These are phyloP conservation scores for Varanus salvator DNA, from an alignment of 2,113 vertebrate genomes.

Conservation along the genomic window DNA sequence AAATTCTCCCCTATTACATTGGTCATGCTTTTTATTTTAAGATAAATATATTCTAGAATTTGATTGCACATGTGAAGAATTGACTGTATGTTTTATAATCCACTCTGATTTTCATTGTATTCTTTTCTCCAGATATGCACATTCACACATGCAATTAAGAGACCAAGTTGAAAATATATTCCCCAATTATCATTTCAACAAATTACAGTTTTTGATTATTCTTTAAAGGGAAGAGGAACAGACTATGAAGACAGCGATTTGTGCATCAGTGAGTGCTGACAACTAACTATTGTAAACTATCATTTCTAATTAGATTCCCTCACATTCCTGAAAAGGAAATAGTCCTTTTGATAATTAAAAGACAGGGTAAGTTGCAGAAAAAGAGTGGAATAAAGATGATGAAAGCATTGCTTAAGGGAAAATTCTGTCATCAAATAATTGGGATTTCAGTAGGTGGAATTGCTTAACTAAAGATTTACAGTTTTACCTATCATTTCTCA, in stretches of 20 bases:
- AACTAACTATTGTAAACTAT: not conserved
- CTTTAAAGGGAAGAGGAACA: slow-evolving; percentile 21
- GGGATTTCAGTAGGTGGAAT: slow-evolving; percentile 30
- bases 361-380: slow-evolving; percentile 10
- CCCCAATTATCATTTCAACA: slow-evolving; percentile 40
- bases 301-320: slow-evolving; percentile 30
- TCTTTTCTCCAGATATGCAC: not conserved
- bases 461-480: not conserved
- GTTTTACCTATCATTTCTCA: not conserved
- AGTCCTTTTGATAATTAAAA: slow-evolving; percentile 32
- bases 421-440: slow-evolving; percentile 24
- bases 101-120: not conserved
- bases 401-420: slow-evolving; percentile 31
- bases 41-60: not conserved
- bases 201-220: slow-evolving; percentile 21
- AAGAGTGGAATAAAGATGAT: slow-evolving; percentile 11
- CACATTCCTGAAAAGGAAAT: slow-evolving; percentile 7
- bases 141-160: slow-evolving; percentile 12
- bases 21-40: not conserved
- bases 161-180: not conserved
- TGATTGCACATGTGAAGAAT: not conserved
- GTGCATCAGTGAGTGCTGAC: slow-evolving; percentile 12
- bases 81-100: not conserved
- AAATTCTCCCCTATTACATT: too few relatives aligned
- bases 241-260: slow-evolving; percentile 6